Evolutionary conservation across 1,140 invertebrate genomes (phyloP), one percentile per base, ranked within the genome.

Genomic region (Halictus rubicundus): DNA sequence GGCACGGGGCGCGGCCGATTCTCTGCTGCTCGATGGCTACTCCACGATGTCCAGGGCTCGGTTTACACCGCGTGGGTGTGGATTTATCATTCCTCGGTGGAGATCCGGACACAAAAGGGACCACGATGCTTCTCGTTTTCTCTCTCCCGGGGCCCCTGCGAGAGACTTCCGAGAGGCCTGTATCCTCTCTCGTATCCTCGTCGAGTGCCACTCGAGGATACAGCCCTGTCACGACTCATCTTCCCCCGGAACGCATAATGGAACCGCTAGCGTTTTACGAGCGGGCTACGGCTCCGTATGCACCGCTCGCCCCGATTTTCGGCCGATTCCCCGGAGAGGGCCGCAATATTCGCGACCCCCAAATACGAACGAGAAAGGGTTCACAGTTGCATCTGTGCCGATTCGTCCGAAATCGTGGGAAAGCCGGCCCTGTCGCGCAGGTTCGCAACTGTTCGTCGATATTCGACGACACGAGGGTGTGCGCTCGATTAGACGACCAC

Each of bases 61-160:
- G 74, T 86, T 87, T 87, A 87, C 85, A 86, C 61, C 73, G 84
- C 84, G 84, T 87, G 85, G 85, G 85, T 78, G 85, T 87, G 81
- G 84, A 87, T 87, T 87, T 87, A 87, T 87, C 85, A 72, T 86
- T 81, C 73, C 32, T 77, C 77, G 75, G 42, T 46, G 39, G 61
- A 77, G n/a, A 77, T 39, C 54, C 65, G 75, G 54, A 86, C 83
- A 86, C 83, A 86, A 86, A 86, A 82, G 80, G 75, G 59, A 59
- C 66, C 49, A 69, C 61, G 65, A 68, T 68, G 19, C 39, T 39
- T 61, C 70, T 54, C 72, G 37, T 59, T 74, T 54, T 66, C 70
- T 16, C 6, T 49, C 60, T 10, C 27, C 23, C 19, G 64, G 59
- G 27, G 42, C 54, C 39, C 25, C 52, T 10, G 4, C 32, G 32